Conservation (phyloP, 23 tunicate species). For the Clavelina lepadiformis region DNA sequence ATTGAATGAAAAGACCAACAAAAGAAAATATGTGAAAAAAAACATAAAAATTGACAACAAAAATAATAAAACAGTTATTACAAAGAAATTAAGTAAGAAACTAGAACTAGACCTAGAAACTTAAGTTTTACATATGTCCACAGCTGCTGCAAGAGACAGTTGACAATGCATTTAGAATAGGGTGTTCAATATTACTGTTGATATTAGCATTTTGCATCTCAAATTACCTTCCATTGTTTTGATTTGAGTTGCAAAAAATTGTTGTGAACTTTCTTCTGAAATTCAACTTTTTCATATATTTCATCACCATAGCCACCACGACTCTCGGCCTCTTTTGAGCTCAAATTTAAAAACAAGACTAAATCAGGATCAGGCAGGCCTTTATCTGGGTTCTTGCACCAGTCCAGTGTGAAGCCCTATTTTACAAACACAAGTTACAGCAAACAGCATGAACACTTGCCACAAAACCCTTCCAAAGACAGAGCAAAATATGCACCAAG, state of each 20-base stretch:
- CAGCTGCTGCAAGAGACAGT: too few species aligned
- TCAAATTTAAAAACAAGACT: slow-evolving; percentile 51
- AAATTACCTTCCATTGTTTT: slow-evolving; percentile 43
- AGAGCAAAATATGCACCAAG: too few species aligned
- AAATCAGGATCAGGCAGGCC: slow-evolving; percentile 88
- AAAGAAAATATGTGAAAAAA: too few species aligned
- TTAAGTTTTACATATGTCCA: too few species aligned
- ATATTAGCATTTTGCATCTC: background rate
- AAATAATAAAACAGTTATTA: too few species aligned
- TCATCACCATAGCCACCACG: slow-evolving; percentile 87
- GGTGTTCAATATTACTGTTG: background rate
- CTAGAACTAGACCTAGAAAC: too few species aligned
- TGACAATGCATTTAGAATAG: background rate
- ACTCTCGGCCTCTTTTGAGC: slow-evolving; percentile 33
- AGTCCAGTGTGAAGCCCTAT: slow-evolving; percentile 58
- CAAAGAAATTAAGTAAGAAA: too few species aligned
- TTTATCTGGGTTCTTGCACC: slow-evolving; percentile 76
- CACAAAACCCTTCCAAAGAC: too few species aligned
- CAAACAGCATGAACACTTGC: too few species aligned
- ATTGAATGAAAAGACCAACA: too few species aligned
- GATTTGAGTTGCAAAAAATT: slow-evolving; percentile 33
- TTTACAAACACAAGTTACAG: too few species aligned
- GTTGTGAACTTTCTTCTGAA: slow-evolving; percentile 56
- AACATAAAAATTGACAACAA: too few species aligned
- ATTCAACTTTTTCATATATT: slow-evolving; percentile 68